Conservation (phyloP, 2,113 vertebrate species). For the Hyla sarda region DNA sequence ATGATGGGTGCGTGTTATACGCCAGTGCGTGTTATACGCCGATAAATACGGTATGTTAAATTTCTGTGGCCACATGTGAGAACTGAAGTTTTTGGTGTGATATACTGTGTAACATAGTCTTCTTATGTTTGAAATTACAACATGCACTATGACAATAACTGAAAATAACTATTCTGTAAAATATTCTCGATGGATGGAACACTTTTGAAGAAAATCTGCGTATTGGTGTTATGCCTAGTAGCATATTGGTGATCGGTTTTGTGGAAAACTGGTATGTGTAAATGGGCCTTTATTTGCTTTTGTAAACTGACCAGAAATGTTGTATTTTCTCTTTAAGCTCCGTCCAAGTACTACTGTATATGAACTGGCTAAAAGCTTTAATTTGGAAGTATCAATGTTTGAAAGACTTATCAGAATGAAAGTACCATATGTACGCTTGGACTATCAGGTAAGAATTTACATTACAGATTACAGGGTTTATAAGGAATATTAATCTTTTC, state of each 20-base stretch:
- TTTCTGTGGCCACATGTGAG: no score
- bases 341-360: conserved; percentile 57
- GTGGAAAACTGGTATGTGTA: background rate
- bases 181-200: no score
- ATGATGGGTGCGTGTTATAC: no score
- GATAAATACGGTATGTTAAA: no score
- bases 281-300: background rate
- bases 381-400: conserved; percentile 63
- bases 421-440: conserved; percentile 61
- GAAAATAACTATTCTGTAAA: no score
- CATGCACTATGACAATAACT: no score
- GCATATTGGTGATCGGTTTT: background rate
- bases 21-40: no score
- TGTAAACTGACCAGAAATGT: background rate
- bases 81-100: no score
- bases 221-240: background rate
- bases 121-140: no score
- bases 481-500: no score
- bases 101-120: no score
- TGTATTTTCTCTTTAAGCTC: background rate
- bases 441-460: conserved; percentile 63
- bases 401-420: conserved; percentile 64
- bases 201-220: no score
- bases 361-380: conserved; percentile 61
- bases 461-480: background rate